A percentile compares a stretch with the other conserved stretches of the same genome.
Conservation (phyloP, 2,888 invertebrate genomes). For the Ornithoptera alexandrae region DNA sequence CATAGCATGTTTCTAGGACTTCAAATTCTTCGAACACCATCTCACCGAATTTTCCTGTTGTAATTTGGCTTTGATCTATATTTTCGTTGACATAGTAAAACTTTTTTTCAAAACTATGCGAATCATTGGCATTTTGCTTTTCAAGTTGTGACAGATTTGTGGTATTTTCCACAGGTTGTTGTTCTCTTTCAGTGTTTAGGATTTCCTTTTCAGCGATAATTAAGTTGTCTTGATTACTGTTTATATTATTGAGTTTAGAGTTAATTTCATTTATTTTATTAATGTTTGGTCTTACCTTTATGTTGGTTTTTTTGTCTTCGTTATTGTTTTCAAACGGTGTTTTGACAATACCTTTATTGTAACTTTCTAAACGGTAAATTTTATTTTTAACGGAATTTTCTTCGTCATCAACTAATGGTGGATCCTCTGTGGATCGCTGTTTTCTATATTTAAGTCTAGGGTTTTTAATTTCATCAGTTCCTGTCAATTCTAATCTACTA, state of each 20-base stretch:
- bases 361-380: conserved; percentile 74
- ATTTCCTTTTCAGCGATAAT: conserved; percentile 41
- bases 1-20: conserved; percentile 82
- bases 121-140: conserved; percentile 47
- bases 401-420: conserved; percentile 65
- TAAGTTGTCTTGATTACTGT: conserved; percentile 38
- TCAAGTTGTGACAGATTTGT: conserved; percentile 43
- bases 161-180: conserved; percentile 42
- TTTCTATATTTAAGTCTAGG: conserved; percentile 67
- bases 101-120: conserved; percentile 76
- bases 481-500: conserved; percentile 88
- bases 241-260: conserved; percentile 38
- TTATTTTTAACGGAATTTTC: conserved; percentile 77
- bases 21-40: conserved; percentile 93
- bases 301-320: conserved; percentile 49
- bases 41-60: conserved; percentile 85
- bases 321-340: conserved; percentile 69
- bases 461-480: conserved; percentile 81
- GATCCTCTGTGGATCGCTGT: conserved; percentile 65
- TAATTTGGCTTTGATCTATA: conserved; percentile 75
- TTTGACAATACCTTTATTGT: conserved; percentile 70
- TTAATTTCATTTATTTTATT: conserved; percentile 35
- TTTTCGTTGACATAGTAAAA: conserved; percentile 82
- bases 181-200: conserved; percentile 34
- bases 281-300: conserved; percentile 42